phyloP scores from a whole-genome alignment of 2,797 vertebrate genomes.

The Linurgus olivaceus region DNA sequence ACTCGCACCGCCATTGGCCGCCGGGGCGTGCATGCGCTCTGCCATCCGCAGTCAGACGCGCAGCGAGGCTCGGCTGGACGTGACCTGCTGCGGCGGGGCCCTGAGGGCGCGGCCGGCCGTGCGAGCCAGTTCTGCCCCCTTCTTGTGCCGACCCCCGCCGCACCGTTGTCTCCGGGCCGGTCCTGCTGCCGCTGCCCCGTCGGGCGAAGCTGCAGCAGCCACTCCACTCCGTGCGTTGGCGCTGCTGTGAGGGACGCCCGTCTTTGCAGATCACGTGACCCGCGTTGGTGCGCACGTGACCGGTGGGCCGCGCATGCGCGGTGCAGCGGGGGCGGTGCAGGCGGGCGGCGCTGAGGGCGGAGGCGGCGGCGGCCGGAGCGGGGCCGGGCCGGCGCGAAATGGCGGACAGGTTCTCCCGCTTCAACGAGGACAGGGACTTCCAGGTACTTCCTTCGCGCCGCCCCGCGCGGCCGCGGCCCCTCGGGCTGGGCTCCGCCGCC shows the following conservation, averaged over 20 bases:
- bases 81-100: not conserved
- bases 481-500: not conserved
- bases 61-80: not conserved
- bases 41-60: accelerated
- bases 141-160: not conserved
- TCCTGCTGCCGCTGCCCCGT: not conserved
- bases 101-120: not conserved
- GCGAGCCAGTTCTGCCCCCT: too few species aligned
- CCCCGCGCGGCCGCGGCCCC: not conserved
- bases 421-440: slow-evolving; percentile 99
- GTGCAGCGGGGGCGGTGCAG: not conserved
- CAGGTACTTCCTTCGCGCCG: slow-evolving; percentile 80
- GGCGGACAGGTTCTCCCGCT: slow-evolving; percentile 98
- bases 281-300: accelerated
- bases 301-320: not conserved
- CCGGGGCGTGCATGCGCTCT: not conserved
- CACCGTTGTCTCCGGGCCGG: too few species aligned
- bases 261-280: not conserved
- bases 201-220: not conserved
- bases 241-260: too few species aligned
- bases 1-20: not conserved
- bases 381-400: slow-evolving; percentile 82
- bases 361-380: not conserved
- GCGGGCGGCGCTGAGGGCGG: not conserved
- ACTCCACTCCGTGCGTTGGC: not conserved